Evolutionary conservation across 2,797 vertebrate genomes (phyloP).

Genomic region (Gymnocypris eckloni): DNA sequence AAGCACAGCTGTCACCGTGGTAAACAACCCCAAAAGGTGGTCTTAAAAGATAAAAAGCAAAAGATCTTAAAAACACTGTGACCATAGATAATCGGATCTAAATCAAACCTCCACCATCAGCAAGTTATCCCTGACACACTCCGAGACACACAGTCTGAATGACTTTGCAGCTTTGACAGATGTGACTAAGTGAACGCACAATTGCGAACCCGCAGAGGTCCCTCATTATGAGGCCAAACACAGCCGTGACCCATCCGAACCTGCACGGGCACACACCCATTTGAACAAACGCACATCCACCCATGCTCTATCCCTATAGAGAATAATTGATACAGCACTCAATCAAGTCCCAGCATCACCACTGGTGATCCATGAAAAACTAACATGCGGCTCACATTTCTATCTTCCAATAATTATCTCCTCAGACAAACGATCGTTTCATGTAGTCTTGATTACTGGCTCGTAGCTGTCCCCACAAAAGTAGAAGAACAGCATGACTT

Average conservation of each 20-base stretch:
- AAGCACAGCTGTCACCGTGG: conserved; percentile 70
- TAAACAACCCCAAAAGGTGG: conserved; percentile 66
- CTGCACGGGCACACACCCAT: conserved; percentile 62
- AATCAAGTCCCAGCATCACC: conserved; percentile 48
- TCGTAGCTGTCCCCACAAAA: conserved; percentile 36
- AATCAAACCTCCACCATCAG: conserved; percentile 73
- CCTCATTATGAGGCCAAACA: conserved; percentile 44
- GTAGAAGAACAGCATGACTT: conserved; percentile 39
- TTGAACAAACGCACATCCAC: conserved; percentile 52
- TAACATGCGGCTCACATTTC: conserved; percentile 51
- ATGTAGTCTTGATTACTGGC: conserved; percentile 27
- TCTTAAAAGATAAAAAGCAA: conserved; percentile 69
- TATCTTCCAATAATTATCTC: conserved; percentile 57
- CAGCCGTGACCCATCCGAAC: conserved; percentile 61
- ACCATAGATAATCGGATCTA: conserved; percentile 72
- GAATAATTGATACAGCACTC: conserved; percentile 55
- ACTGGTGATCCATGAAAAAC: conserved; percentile 54
- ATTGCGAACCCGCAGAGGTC: conserved; percentile 65
- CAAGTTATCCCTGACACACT: conserved; percentile 61
- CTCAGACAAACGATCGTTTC: conserved; percentile 38
- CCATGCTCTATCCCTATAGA: conserved; percentile 63
- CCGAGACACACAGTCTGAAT: conserved; percentile 36
- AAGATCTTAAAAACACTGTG: conserved; percentile 58
- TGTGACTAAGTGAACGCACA: conserved; percentile 62
- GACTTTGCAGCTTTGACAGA: conserved; percentile 63